Evolutionary conservation across 2,888 invertebrate genomes (phyloP).

Genomic region (Cosmorhoe ocellata): DNA sequence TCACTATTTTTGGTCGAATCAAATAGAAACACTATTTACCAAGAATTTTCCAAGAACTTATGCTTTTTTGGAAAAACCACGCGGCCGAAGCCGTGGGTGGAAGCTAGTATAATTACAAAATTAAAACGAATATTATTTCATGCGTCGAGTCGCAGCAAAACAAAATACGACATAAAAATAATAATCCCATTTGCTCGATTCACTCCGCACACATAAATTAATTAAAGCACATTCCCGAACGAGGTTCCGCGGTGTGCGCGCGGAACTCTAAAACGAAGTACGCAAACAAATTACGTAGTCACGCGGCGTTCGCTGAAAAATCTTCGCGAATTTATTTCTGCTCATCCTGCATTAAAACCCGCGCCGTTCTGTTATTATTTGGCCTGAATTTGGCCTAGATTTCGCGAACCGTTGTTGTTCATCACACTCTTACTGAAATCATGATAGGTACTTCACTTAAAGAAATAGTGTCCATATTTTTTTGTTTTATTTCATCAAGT

Average conservation of each 20-base stretch:
- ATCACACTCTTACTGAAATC: background rate
- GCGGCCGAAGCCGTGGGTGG: too few species aligned
- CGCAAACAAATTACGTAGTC: conserved; percentile 64
- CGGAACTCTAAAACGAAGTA: conserved; percentile 42
- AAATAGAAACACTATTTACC: too few species aligned
- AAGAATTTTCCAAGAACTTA: too few species aligned
- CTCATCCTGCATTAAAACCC: conserved; percentile 61
- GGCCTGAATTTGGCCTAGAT: conserved; percentile 30
- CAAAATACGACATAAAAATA: conserved; percentile 30
- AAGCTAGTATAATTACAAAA: too few species aligned
- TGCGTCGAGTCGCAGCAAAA: conserved; percentile 20
- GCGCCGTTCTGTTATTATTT: conserved; percentile 58
- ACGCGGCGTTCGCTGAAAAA: conserved; percentile 62
- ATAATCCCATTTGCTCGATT: conserved; percentile 30
- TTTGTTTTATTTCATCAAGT: too few species aligned
- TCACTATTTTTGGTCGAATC: too few species aligned
- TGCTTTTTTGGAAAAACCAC: too few species aligned
- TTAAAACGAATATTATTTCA: too few species aligned
- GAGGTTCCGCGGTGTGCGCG: conserved; percentile 24
- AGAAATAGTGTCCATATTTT: too few species aligned
- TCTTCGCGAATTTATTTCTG: conserved; percentile 67
- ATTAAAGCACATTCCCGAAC: conserved; percentile 26
- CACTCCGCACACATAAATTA: conserved; percentile 31
- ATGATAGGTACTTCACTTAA: too few species aligned
- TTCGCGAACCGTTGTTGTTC: conserved; percentile 9